Evolutionary conservation across 1,140 invertebrate genomes (phyloP).

Genomic region (Berghia stephanieae): DNA sequence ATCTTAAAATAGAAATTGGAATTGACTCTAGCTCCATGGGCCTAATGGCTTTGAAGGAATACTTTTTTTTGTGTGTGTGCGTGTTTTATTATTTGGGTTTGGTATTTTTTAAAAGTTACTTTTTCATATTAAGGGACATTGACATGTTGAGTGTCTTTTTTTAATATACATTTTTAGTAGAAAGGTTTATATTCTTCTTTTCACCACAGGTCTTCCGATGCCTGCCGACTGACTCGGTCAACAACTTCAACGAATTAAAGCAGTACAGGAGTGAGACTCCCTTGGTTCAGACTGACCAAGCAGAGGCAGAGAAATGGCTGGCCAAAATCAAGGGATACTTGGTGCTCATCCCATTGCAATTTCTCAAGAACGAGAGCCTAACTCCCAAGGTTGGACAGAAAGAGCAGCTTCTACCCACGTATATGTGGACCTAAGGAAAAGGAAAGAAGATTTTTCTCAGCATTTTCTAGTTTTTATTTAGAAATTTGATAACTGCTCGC

Average conservation of each 20-base stretch:
- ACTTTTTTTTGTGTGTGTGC: too few relatives aligned
- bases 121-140: background rate
- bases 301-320: conserved; percentile 76
- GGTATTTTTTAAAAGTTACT: background rate
- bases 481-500: too few relatives aligned
- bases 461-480: too few relatives aligned
- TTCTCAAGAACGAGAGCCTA: conserved; percentile 80
- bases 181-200: conserved; percentile 7
- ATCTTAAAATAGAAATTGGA: background rate
- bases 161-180: background rate
- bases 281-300: conserved; percentile 76
- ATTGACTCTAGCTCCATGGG: too few relatives aligned
- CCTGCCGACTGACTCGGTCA: conserved; percentile 82
- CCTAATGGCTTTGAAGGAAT: too few relatives aligned
- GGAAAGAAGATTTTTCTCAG: too few relatives aligned
- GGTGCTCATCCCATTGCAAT: conserved; percentile 86
- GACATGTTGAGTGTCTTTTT: background rate
- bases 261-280: conserved; percentile 76
- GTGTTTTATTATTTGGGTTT: background rate
- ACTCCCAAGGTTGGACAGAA: conserved; percentile 81
- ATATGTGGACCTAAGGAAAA: conserved; percentile 70
- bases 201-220: conserved; percentile 78
- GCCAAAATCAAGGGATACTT: conserved; percentile 80
- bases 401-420: conserved; percentile 73
- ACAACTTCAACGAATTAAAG: conserved; percentile 78